Evolutionary conservation across 2,888 invertebrate species (phyloP).

Genomic region (Nesidiocoris tenuis): DNA sequence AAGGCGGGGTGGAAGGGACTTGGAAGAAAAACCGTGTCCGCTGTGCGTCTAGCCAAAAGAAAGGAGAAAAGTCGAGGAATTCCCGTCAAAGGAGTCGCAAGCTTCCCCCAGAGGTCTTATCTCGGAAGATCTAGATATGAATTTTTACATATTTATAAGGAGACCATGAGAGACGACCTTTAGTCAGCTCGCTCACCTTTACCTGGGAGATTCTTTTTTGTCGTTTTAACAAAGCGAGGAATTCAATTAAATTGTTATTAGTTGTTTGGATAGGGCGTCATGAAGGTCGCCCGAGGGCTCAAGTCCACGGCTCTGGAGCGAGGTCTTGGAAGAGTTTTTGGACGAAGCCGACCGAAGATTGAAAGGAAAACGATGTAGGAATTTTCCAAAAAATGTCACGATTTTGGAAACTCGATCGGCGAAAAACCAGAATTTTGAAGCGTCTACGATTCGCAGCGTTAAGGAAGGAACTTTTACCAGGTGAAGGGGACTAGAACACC

Average conservation of each 20-base stretch:
- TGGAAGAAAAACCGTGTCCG: neutral
- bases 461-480: too few species aligned
- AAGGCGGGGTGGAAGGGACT: neutral
- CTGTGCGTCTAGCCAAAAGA: neutral
- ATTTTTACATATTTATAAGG: neutral
- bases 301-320: too few species aligned
- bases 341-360: too few species aligned
- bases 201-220: neutral
- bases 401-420: too few species aligned
- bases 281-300: neutral
- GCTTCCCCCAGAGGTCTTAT: neutral
- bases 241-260: slow-evolving; percentile 32
- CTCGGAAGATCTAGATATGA: neutral
- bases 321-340: too few species aligned
- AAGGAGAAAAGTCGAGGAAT: neutral
- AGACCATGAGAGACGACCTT: neutral
- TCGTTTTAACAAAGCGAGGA: slow-evolving; percentile 2
- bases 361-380: too few species aligned
- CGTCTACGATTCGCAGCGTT: too few species aligned
- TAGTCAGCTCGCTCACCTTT: neutral
- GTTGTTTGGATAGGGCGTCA: slow-evolving; percentile 19
- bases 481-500: too few species aligned
- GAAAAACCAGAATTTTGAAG: too few species aligned
- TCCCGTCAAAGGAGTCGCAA: neutral
- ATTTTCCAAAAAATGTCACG: too few species aligned